These are phyloP conservation scores for Cyaniris semiargus DNA, from an alignment of 2,888 invertebrate genomes.

Conservation along the genomic window DNA sequence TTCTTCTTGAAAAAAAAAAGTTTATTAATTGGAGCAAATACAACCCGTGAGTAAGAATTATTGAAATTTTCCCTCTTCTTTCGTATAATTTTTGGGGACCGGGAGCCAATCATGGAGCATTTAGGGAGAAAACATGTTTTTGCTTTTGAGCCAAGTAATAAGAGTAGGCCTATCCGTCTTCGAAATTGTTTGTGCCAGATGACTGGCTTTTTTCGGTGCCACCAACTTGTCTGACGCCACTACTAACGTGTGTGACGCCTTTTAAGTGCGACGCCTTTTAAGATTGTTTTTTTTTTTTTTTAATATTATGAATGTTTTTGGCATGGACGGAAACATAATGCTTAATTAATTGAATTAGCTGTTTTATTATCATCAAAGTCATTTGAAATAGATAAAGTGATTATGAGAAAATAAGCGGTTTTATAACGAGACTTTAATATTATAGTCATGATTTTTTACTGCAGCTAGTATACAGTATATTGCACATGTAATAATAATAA, in stretches of 20 bases:
- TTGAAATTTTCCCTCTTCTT: slow-evolving; percentile 8
- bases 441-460: no score
- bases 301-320: no score
- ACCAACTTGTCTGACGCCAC: slow-evolving; percentile 3
- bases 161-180: slow-evolving; percentile 22
- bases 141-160: slow-evolving; percentile 42
- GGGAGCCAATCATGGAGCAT: slow-evolving; percentile 33
- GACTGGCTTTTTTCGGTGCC: background rate
- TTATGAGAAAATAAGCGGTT: no score
- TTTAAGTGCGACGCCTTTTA: no score
- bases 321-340: no score
- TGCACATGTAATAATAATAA: no score
- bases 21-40: background rate
- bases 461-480: no score
- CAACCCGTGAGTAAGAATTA: background rate
- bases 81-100: slow-evolving; percentile 23
- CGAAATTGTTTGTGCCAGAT: slow-evolving; percentile 4
- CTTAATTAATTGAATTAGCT: no score
- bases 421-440: no score
- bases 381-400: no score
- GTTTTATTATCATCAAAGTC: no score
- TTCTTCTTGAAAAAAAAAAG: background rate
- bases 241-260: background rate
- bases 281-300: no score
- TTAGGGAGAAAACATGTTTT: slow-evolving; percentile 46